Base-by-base conservation (phyloP, 53 echinoderm and acorn worm genomes). In the Astropecten irregularis region DNA sequence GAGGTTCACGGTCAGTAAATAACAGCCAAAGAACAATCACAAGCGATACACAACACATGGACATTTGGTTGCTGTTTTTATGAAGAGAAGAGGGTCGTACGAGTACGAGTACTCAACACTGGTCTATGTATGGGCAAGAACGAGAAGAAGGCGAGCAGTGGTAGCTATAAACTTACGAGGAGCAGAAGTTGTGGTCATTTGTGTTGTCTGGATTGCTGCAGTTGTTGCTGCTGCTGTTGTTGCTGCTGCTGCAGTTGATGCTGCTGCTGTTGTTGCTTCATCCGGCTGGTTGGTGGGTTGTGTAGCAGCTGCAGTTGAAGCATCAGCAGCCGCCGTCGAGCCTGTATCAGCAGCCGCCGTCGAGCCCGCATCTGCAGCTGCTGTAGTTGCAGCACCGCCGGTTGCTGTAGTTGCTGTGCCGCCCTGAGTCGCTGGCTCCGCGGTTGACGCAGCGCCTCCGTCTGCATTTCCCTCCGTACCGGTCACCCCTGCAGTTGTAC, bases 101-200 rank as follows among this genome's bases (percentile, higher is more conserved):
- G n/a, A n/a, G n/a, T n/a, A n/a, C n/a, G n/a, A n/a, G n/a, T n/a
- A n/a, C n/a, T n/a, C n/a, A n/a, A n/a, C n/a, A n/a, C n/a, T n/a
- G n/a, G n/a, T n/a, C n/a, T n/a, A n/a, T n/a, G n/a, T n/a, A n/a
- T n/a, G n/a, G n/a, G n/a, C n/a, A n/a, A n/a, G n/a, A n/a, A n/a
- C n/a, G n/a, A n/a, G n/a, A n/a, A n/a, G n/a, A n/a, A n/a, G n/a
- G n/a, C n/a, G n/a, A n/a, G n/a, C n/a, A n/a, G n/a, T n/a, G n/a
- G n/a, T n/a, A n/a, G n/a, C n/a, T n/a, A 27, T 14, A 50, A 19
- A 57, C 76, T 58, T 57, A 76, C 76, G 76, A 11, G 76, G 76
- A 39, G 58, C 76, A 26, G 76, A 25, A 76, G 57, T 55, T 36
- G 73, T 19, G 13, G 26, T 13, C 6, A 9, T 54, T 23, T 13